Evolutionary conservation across 1,140 invertebrate genomes (phyloP), one percentile per base, ranked within the genome.

Genomic region (Ceratina calcarata): DNA sequence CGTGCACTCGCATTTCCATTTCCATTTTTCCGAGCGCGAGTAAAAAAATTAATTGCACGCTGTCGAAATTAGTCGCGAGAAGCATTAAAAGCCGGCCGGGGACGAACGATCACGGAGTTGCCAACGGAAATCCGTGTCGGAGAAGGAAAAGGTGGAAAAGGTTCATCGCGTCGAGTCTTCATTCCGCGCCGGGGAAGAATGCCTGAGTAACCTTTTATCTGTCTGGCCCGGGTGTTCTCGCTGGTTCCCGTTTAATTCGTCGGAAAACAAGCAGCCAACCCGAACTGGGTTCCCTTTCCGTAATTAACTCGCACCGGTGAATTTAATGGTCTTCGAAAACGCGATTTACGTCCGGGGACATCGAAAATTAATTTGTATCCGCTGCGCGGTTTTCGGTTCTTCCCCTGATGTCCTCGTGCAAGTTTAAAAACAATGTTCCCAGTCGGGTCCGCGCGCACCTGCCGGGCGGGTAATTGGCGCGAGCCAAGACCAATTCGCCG

Each of bases 401-500:
- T 58, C 27, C 15, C 16, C 37, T 16, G 2, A 22, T 45, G 6
- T 45, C 37, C n/a, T 69, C 55, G 18, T 51, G 65, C 32, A 71
- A 71, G 2, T 73, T 73, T 74, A 58, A 79, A 72, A 77, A 80
- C 73, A 64, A 76, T 70, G 62, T 64, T 76, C 69, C 32, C 24
- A 3, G 6, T 7, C 18, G 4, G n/a, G 18, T 22, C 13, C 55
- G 18, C 20, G 58, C 3, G 37, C 66, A 60, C 66, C 58, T n/a
- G 55, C 55, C 55, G n/a, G n/a, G n/a, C 3, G 58, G 51, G 53
- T 81, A 83, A 83, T 74, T 81, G 72, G 45, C 45, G 60, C 32
- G 68, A 78, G 53, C 51, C 73, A 71, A 58, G 64, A 71, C 74
- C 76, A 76, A 78, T 81, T 76, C 45, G 61, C 74, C 74, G 71